Conservation (phyloP, 92 coral and sea anemone species). For the Siderastrea siderea region DNA sequence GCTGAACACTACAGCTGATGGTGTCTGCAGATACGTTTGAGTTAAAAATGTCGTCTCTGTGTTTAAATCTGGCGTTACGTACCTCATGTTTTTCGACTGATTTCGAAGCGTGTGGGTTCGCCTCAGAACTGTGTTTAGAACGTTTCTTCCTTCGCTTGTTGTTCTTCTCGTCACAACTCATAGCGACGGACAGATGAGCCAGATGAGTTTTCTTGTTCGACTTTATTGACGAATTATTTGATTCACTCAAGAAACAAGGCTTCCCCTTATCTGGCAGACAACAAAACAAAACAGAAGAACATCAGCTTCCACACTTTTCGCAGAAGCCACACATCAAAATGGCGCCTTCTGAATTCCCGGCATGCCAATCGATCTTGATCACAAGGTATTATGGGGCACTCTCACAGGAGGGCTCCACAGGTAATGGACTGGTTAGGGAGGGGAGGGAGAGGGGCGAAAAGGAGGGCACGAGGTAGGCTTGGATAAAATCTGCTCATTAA, state of each 20-base stretch:
- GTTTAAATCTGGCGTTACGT: background rate
- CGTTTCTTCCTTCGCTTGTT: slow-evolving; percentile 55
- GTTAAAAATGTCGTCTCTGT: background rate
- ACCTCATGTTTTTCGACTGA: slow-evolving; percentile 34
- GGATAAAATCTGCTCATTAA: too few species aligned
- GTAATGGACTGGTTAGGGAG: background rate
- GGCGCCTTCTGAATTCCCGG: slow-evolving; percentile 54
- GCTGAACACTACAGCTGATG: slow-evolving; percentile 31
- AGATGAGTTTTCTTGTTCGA: slow-evolving; percentile 3
- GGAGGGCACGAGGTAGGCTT: background rate
- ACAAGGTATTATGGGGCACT: slow-evolving; percentile 24
- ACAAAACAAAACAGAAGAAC: slow-evolving; percentile 36
- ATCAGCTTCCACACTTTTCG: slow-evolving; percentile 22
- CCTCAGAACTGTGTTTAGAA: slow-evolving; percentile 43
- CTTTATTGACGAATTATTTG: background rate
- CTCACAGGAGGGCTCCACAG: background rate
- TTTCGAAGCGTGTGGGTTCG: slow-evolving; percentile 32
- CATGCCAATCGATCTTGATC: slow-evolving; percentile 34
- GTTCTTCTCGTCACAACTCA: slow-evolving; percentile 59
- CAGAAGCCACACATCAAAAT: slow-evolving; percentile 54
- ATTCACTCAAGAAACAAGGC: slow-evolving; percentile 29
- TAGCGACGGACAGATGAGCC: slow-evolving; percentile 41
- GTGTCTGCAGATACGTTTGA: background rate
- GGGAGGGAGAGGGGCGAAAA: background rate
- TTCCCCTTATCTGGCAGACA: slow-evolving; percentile 26